phyloP scores from a whole-genome alignment of 2,113 vertebrate genomes.

The Charina bottae region DNA sequence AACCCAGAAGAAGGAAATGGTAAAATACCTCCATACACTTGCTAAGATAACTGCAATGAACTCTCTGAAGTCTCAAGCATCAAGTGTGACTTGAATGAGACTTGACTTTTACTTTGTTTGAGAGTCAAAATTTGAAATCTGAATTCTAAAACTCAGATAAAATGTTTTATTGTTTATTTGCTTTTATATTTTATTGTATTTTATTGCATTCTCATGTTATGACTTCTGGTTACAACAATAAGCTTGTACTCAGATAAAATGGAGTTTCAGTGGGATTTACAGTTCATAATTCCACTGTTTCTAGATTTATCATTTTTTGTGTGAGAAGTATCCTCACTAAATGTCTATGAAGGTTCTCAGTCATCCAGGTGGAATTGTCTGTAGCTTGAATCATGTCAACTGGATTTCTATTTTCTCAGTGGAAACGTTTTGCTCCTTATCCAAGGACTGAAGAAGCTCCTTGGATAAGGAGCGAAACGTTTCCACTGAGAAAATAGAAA shows the following conservation, averaged over 20 bases:
- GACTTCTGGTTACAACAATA: no score
- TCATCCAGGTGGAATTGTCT: no score
- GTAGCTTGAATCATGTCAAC: no score
- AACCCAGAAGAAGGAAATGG: background rate
- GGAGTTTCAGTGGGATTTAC: background rate
- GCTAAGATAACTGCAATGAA: background rate
- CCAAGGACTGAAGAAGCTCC: no score
- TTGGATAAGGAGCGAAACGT: no score
- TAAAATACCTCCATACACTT: background rate
- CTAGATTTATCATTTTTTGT: background rate
- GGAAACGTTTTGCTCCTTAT: no score
- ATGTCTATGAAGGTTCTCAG: no score
- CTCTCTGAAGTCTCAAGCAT: background rate
- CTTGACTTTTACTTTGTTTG: background rate
- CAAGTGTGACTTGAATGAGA: background rate
- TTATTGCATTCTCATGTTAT: no score
- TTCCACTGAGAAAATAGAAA: no score
- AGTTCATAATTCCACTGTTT: background rate
- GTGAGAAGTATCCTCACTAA: background rate
- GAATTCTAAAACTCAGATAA: constrained; percentile 32
- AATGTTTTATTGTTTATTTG: background rate
- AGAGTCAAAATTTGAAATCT: constrained; percentile 47
- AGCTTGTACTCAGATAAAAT: background rate
- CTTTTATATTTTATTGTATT: no score
- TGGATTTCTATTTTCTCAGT: no score